A percentile compares a stretch with the other conserved stretches of the same genome.
Evolutionary conservation across 1,140 invertebrate genomes (phyloP).

Genomic region (Xylocopa sonorina): DNA sequence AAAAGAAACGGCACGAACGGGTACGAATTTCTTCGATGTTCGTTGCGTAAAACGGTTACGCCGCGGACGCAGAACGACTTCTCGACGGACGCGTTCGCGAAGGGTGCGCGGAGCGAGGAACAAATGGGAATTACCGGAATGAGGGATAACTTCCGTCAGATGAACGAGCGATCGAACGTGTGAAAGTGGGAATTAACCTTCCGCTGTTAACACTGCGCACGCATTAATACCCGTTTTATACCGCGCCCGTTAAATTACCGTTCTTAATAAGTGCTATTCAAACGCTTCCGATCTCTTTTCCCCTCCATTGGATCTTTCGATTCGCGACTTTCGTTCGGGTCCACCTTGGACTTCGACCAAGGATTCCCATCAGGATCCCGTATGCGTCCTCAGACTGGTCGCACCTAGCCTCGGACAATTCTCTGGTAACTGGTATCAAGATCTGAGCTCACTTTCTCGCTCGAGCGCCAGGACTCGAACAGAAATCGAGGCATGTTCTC

Average conservation of each 20-base stretch:
- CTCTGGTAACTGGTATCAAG: neutral
- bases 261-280: too few relatives aligned
- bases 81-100: too few relatives aligned
- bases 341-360: too few relatives aligned
- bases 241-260: neutral
- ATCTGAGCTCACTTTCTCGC: neutral
- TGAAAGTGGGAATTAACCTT: constrained; percentile 23
- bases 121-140: neutral
- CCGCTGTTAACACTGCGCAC: neutral
- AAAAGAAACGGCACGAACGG: neutral
- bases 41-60: too few relatives aligned
- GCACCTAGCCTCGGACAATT: too few relatives aligned
- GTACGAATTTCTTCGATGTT: neutral
- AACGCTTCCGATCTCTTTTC: neutral
- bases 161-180: neutral
- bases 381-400: too few relatives aligned
- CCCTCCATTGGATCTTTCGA: neutral
- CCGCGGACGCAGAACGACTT: too few relatives aligned
- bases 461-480: too few relatives aligned
- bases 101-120: neutral
- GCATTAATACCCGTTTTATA: neutral
- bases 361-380: too few relatives aligned
- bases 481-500: constrained; percentile 5
- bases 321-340: constrained; percentile 4
- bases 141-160: constrained; percentile 9